Percentiles rank a stretch among this genome's conserved stretches.
These are phyloP conservation scores for Mimachlamys varia DNA, from an alignment of 2,888 invertebrate genomes.

Conservation along the genomic window DNA sequence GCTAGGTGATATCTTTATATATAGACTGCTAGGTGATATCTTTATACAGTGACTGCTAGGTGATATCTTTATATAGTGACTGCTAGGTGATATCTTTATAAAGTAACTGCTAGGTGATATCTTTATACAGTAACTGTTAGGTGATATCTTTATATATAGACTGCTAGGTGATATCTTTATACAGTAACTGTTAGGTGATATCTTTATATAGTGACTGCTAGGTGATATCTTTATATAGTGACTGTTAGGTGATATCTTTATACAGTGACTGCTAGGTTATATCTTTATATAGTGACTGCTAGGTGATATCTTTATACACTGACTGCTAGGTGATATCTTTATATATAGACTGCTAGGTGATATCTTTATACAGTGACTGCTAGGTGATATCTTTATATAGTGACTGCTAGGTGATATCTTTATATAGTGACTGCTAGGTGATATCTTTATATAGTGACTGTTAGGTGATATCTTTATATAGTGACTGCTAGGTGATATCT, in stretches of 20 bases:
- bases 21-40: background rate
- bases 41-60: no score
- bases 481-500: background rate
- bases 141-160: background rate
- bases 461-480: background rate
- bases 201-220: no score
- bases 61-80: background rate
- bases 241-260: background rate
- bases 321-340: no score
- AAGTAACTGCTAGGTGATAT: no score
- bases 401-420: background rate
- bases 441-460: background rate
- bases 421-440: no score
- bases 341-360: background rate
- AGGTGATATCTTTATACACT: background rate
- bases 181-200: background rate
- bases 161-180: no score
- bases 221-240: background rate
- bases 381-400: background rate
- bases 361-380: no score
- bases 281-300: background rate
- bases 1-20: background rate
- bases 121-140: background rate
- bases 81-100: background rate
- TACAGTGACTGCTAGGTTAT: no score